These are phyloP conservation scores for Mormyrops attenuatus DNA, from an alignment of 2,797 vertebrate species.

Conservation along the genomic window DNA sequence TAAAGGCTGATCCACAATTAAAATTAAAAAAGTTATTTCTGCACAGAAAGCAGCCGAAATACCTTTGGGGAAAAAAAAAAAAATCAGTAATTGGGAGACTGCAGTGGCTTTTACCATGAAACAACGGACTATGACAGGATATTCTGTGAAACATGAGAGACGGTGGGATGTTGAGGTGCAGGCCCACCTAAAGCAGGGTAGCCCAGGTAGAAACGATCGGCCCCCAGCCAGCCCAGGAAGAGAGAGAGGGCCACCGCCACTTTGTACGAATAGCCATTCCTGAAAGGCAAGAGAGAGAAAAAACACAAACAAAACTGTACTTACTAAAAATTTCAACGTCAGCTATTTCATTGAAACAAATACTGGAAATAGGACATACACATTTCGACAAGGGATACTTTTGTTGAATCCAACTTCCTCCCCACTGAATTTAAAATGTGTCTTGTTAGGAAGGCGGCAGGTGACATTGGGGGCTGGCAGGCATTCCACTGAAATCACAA, in stretches of 20 bases:
- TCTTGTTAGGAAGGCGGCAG: constrained; percentile 75
- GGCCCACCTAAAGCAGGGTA: constrained; percentile 89
- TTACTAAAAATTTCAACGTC: neutral
- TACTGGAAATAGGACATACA: constrained; percentile 69
- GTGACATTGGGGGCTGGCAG: constrained; percentile 85
- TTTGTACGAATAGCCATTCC: constrained; percentile 92
- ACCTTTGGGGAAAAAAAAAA: neutral
- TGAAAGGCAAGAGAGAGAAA: constrained; percentile 37
- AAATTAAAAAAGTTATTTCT: neutral
- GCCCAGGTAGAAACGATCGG: constrained; percentile 93
- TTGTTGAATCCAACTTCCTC: constrained; percentile 82
- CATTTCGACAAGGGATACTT: constrained; percentile 80
- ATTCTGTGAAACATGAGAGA: neutral
- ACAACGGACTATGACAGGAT: neutral
- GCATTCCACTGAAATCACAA: constrained; percentile 65
- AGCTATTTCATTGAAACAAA: neutral
- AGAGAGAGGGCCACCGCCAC: constrained; percentile 91
- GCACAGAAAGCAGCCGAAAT: neutral
- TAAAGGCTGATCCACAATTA: neutral
- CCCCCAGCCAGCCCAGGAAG: constrained; percentile 94
- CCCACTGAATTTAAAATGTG: constrained; percentile 78
- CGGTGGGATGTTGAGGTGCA: neutral
- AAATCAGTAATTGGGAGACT: neutral
- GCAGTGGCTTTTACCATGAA: neutral
- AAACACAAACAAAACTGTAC: neutral